These are phyloP conservation scores for Xestia sexstrigata DNA, from an alignment of 2,888 invertebrate genomes.

Conservation along the genomic window DNA sequence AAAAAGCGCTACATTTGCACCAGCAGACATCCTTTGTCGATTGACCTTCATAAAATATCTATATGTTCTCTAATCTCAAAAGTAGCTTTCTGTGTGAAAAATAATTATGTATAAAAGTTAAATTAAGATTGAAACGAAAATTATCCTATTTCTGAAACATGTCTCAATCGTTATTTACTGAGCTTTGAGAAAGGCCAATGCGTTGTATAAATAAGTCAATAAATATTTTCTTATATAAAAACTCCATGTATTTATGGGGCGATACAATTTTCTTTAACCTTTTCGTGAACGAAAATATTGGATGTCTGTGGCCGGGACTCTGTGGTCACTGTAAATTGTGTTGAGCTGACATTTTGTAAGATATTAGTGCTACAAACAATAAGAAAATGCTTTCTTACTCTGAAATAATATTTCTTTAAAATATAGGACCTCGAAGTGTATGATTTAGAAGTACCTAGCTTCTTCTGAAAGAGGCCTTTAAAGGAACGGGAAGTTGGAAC, in stretches of 20 bases:
- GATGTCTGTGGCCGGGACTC: slow-evolving; percentile 41
- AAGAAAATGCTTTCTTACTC: slow-evolving; percentile 38
- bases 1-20: background rate
- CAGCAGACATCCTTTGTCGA: background rate
- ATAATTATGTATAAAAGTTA: slow-evolving; percentile 37
- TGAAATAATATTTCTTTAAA: slow-evolving; percentile 32
- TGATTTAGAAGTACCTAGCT: background rate
- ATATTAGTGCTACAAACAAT: slow-evolving; percentile 56
- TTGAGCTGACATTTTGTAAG: slow-evolving; percentile 51
- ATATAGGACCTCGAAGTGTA: background rate
- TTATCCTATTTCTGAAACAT: slow-evolving; percentile 27
- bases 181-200: slow-evolving; percentile 37
- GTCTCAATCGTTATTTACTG: slow-evolving; percentile 51
- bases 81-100: slow-evolving; percentile 14
- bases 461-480: background rate
- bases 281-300: slow-evolving; percentile 63
- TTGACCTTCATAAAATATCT: slow-evolving; percentile 32
- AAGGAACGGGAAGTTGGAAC: background rate
- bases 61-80: slow-evolving; percentile 12
- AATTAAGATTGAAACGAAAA: slow-evolving; percentile 38
- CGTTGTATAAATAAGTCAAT: slow-evolving; percentile 51
- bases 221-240: slow-evolving; percentile 60
- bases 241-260: slow-evolving; percentile 62
- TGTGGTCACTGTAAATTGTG: slow-evolving; percentile 56
- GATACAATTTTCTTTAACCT: slow-evolving; percentile 60